Conservation (phyloP, 2,888 invertebrate species). For the Sicus ferrugineus region DNA sequence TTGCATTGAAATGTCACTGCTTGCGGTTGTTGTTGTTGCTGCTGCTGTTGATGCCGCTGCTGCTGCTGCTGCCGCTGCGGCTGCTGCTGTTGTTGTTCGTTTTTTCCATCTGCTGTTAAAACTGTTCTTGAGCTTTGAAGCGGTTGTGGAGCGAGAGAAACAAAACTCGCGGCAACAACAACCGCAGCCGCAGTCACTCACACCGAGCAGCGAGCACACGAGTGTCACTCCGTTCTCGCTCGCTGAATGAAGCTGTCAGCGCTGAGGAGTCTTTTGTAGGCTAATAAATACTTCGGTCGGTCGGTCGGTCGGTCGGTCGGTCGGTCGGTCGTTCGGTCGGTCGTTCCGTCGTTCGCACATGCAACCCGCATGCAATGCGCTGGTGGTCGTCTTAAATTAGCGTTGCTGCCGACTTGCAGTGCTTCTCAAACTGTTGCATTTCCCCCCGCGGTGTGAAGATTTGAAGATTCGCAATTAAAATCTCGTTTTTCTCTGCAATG, state of each 20-base stretch:
- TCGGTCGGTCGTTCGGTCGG: too few species aligned
- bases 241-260: slow-evolving; percentile 9
- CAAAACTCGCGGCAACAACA: neutral
- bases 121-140: slow-evolving; percentile 11
- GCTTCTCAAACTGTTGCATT: neutral
- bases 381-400: neutral
- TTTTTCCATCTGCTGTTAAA: slow-evolving; percentile 23
- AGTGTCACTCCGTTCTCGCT: slow-evolving; percentile 4
- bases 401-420: neutral
- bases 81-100: slow-evolving; percentile 5
- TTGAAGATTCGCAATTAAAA: too few species aligned
- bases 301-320: slow-evolving; percentile 30
- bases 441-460: too few species aligned
- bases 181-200: neutral
- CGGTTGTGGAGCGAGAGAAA: neutral
- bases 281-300: slow-evolving; percentile 44
- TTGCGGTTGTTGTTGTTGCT: slow-evolving; percentile 17
- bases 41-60: slow-evolving; percentile 23
- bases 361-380: neutral
- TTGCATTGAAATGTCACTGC: slow-evolving; percentile 60
- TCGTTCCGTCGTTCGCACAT: too few species aligned
- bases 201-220: neutral
- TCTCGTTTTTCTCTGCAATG: neutral
- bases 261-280: slow-evolving; percentile 28
- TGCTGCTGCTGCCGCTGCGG: slow-evolving; percentile 25